These are phyloP conservation scores for Anguilla japonica DNA, from an alignment of 2,113 vertebrate genomes.

Conservation along the genomic window DNA sequence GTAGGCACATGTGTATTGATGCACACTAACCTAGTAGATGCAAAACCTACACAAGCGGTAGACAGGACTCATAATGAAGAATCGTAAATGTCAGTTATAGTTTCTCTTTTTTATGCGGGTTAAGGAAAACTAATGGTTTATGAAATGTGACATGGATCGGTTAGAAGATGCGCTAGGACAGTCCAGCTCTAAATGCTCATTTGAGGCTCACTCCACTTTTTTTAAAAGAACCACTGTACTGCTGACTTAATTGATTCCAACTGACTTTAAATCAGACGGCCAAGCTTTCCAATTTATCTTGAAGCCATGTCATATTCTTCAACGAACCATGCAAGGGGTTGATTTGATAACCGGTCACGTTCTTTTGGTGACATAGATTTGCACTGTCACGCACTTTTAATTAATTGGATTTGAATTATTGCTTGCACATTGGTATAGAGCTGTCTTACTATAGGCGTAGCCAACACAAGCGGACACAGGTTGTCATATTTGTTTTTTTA, in stretches of 20 bases:
- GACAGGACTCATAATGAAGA: too few species aligned
- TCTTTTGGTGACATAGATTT: not conserved
- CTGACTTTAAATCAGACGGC: constrained; percentile 19
- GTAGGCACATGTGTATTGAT: too few species aligned
- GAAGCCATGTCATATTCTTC: not conserved
- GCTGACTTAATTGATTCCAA: constrained; percentile 7
- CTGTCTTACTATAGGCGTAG: not conserved
- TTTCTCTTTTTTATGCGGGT: not conserved
- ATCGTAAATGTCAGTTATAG: not conserved
- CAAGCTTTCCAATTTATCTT: not conserved
- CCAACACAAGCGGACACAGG: not conserved
- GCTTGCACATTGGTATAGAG: not conserved
- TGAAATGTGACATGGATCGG: not conserved
- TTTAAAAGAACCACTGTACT: not conserved
- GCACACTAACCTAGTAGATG: too few species aligned
- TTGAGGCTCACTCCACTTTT: not conserved
- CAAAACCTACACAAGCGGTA: too few species aligned
- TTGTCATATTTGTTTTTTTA: not conserved
- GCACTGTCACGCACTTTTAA: not conserved
- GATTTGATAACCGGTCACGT: constrained; percentile 6
- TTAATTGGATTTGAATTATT: not conserved
- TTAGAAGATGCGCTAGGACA: not conserved
- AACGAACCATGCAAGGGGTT: not conserved
- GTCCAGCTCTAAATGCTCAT: not conserved
- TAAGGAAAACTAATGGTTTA: not conserved